These are phyloP conservation scores for Nautilus pompilius DNA, from an alignment of 1,140 invertebrate species.

Conservation along the genomic window DNA sequence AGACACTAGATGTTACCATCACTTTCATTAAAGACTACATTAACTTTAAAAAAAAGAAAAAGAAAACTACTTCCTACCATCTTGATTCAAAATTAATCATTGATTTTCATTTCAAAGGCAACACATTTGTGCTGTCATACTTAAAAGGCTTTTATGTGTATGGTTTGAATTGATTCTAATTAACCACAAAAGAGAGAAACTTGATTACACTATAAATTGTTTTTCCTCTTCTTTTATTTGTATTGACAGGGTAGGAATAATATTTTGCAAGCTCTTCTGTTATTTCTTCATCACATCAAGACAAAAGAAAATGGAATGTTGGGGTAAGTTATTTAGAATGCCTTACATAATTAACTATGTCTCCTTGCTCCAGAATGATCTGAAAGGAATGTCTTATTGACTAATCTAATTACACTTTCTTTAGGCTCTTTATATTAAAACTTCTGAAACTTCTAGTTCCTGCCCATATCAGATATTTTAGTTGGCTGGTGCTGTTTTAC, in stretches of 20 bases:
- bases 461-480: not conserved
- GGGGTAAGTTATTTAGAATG: conserved; percentile 56
- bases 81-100: not conserved
- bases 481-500: not conserved
- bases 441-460: not conserved
- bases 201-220: not conserved
- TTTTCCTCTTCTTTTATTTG: conserved; percentile 10
- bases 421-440: not conserved
- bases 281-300: conserved; percentile 76
- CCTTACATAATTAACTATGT: not conserved
- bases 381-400: not conserved
- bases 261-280: conserved; percentile 73
- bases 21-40: too few relatives aligned
- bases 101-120: not conserved
- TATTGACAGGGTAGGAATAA: conserved; percentile 74
- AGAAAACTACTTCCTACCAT: too few relatives aligned
- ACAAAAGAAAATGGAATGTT: conserved; percentile 73
- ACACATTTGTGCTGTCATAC: not conserved
- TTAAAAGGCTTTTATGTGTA: not conserved
- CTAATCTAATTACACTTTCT: not conserved
- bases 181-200: not conserved
- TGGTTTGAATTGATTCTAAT: not conserved
- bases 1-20: too few relatives aligned
- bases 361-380: not conserved
- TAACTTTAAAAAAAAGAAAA: too few relatives aligned